Evolutionary conservation across 1,140 invertebrate species (phyloP), one percentile per base, ranked within the genome.

Genomic region (Drosophila novamexicana): DNA sequence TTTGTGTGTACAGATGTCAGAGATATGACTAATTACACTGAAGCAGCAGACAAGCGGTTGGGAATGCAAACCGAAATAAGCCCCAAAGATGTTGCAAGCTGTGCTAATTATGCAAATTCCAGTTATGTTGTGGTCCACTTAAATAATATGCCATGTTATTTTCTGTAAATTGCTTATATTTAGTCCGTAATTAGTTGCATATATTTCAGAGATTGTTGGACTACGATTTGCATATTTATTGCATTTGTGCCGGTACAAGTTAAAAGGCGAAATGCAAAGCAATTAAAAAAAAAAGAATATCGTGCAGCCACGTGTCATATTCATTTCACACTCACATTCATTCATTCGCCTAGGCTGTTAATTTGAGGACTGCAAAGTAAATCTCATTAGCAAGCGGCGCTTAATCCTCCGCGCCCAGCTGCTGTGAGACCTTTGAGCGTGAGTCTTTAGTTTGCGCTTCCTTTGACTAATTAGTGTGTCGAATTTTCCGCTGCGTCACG

Each of bases 41-140:
- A 58, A 57, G 7, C 40, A 22, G 16, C 59, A 72, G 18, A 53
- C 37, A 59, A 47, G 12, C 65, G 57, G 36, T 29, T 80, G 75
- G 65, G 29, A 75, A 37, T 44, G 53, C 9, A 69, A 53, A 59
- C 1, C 56, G 36, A 50, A 53, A 64, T 66, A 54, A 29, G 63
- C 9, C 64, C 36, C 9, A n/a, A 57, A 40, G 59, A 56, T 42
- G 40, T 64, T 59, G 56, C 36, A 62, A 37, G 39, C 63, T 68
- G 39, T 49, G 59, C 71, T 82, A 70, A 81, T 85, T 85, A 85
- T 86, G 75, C 64, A 57, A 79, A 85, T 73, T 66, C 49, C 39
- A 44, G 29, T 47, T 32, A 56, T 53, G 32, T 1, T 53, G 50
- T 6, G 7, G 52, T 6, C 1, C 40, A 54, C 54, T 57, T 8